Base-by-base conservation (phyloP, 2,113 vertebrate species). In the Orcinus orca region DNA sequence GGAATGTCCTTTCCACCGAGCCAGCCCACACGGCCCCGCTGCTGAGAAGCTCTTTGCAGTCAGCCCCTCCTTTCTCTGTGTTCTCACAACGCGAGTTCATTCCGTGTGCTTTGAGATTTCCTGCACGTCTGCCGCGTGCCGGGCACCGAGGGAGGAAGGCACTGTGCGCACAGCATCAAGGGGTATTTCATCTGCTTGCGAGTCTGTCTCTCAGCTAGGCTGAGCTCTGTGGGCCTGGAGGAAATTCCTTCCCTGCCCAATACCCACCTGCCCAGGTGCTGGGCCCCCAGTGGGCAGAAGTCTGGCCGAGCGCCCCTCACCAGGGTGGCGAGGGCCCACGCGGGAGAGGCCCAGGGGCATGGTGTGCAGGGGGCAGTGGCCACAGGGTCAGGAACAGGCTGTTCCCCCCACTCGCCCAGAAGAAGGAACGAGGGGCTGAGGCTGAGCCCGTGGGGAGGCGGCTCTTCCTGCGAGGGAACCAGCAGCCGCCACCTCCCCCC, bases 151-250 rank as follows among this genome's bases (percentile, higher is more conserved):
- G 12, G 31, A 36, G 93, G 44, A 8, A 44, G 71, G 63, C 5
- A 1, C 20, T 14, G 2, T 10, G 38, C 17, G n/a, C 33, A 5
- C 2, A 0, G 3, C 12, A 8, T 18, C 38, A 13, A 53, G 67
- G 81, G 58, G 68, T n/a, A 8, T 44, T 31, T 82, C 11, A 2
- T 60, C 92, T 53, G 38, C 26, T 3, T 38, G 58, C 38, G 1
- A 1, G 26, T 31, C 73, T 13, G 60, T 38, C 87, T 53, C 58
- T 47, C 68, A 1, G 3, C 36, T 0, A 21, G 29, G 58, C 44
- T 8, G 18, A 33, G 50, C 29, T 13, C 55, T 3, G 21, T 1
- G 25, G 60, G 20, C 8, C 76, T 1, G 8, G 62, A 11, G 60
- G 9, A 6, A 12, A 6, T 26, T 21, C 25, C n/a, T 26, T 17